Conservation (phyloP, 2,888 invertebrate species). For the Ormyrus pomaceus region DNA sequence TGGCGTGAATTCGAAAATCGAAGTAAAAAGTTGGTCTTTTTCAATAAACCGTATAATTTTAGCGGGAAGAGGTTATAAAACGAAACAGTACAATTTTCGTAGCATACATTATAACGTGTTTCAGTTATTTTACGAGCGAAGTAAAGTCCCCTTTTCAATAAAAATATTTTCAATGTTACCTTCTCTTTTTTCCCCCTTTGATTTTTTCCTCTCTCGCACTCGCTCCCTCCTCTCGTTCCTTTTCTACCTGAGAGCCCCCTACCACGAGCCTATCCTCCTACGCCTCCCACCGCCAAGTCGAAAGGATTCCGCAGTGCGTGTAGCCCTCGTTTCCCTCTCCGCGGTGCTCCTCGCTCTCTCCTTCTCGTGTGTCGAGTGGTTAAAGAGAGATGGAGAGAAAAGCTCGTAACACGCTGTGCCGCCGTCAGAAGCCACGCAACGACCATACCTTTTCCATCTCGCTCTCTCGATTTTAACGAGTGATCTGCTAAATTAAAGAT, state of each 20-base stretch:
- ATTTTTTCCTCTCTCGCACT: constrained; percentile 21
- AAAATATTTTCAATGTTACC: constrained; percentile 50
- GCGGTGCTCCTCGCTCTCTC: not conserved
- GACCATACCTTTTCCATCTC: constrained; percentile 53
- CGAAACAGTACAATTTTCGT: not conserved
- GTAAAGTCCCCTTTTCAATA: constrained; percentile 36
- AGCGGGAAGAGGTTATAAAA: not conserved
- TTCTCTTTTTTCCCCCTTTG: constrained; percentile 41
- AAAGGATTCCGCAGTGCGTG: constrained; percentile 58
- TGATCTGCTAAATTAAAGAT: constrained; percentile 48
- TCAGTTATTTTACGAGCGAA: constrained; percentile 3
- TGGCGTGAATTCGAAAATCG: no score
- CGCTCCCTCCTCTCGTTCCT: constrained; percentile 7
- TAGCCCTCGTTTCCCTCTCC: constrained; percentile 54
- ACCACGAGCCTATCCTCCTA: constrained; percentile 47
- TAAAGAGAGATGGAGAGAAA: not conserved
- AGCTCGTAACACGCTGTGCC: constrained; percentile 33
- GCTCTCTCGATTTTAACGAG: constrained; percentile 21
- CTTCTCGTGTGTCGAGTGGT: not conserved
- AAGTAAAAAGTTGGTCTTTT: not conserved
- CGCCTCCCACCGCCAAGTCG: constrained; percentile 49
- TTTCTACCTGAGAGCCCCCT: constrained; percentile 21
- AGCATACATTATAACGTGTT: not conserved
- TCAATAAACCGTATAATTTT: not conserved
- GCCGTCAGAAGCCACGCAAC: constrained; percentile 42